Evolutionary conservation across 2,888 invertebrate genomes (phyloP), one percentile per base, ranked within the genome.

Genomic region (Argynnis bischoffii): DNA sequence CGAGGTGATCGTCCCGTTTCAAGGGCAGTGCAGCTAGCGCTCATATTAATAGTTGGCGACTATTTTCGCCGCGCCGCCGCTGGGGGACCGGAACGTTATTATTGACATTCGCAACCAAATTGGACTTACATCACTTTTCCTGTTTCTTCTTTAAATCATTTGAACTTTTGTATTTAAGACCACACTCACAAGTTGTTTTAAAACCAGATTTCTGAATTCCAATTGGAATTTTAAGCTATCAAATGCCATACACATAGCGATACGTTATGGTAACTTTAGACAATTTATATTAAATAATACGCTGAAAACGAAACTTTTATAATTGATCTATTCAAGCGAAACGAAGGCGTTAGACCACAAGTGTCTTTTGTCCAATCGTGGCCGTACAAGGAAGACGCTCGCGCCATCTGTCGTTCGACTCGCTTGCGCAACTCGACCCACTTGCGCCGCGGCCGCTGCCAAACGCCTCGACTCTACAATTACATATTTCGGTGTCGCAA

Each of bases 401-500:
- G 82, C 89, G 90, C 91, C 91, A 91, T 92, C 92, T 91, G 90
- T 86, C 88, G 88, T 79, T 79, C 81, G 82, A 81, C 81, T 78
- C 79, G 77, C 76, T 91, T 91, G 91, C 90, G 91, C 90, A 91
- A 90, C 81, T 82, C 90, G 91, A 90, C 92, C 92, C 87, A 91
- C 82, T 91, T 91, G 84, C 80, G 80, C 79, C 80, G 84, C 82
- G 85, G 86, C 86, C 89, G 91, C 90, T 91, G 92, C 92, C 92
- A 90, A 91, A 86, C 89, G 88, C 85, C 82, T 85, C 88, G 82
- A 82, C 89, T 90, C 89, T 88, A 89, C 91, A 91, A 90, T 92
- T 91, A 91, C 90, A 90, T 90, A 89, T 91, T 89, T 88, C 84
- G 86, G 87, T 92, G 92, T 91, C 91, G 92, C 92, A 92, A 92